Evolutionary conservation across 2,113 vertebrate genomes (phyloP), one percentile per base, ranked within the genome.

Genomic region (Sciurus niger): DNA sequence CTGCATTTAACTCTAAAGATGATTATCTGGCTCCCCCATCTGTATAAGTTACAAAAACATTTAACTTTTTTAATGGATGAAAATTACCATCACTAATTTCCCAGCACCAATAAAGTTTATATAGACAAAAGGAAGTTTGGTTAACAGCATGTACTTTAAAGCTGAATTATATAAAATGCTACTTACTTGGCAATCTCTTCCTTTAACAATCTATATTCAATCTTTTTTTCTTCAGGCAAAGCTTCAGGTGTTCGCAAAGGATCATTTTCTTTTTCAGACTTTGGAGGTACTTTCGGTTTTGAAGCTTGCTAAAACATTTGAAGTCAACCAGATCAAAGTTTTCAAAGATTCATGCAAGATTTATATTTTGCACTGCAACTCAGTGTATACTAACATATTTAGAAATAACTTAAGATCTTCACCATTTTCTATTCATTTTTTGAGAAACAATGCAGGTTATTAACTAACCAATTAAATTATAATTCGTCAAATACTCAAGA

Each of bases 241-340:
- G 99, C 98, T 65, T 99, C 99, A 25, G 99, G 99, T 24, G 99
- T 99, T 97, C 99, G 98, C 93, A 99, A 98, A 0, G 99, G 99
- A 98, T 99, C 99, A 97, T 99, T 99, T 98, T 99, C 99, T 98
- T 99, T 99, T 97, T 99, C 99, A 13, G 99, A 99, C 84, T 98
- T 99, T 25, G 99, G 98, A 53, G 98, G 98, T 11, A 98, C 98
- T 98, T 99, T 99, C 0, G 99, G 99, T 98, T 99, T 99, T n/a
- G 99, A 98, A 18, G 99, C 99, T 99, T 99, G 98, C 97, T 97
- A 98, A 78, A 98, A 95, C 92, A 76, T 78, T 63, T 84, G 32
- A 93, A 96, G 16, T 90, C 28, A 95, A 93, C 68, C 24, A 93
- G 16, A 84, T 95, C 17, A 97, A 76, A 83, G 17, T 32, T 96